Percentiles rank a stretch among this genome's conserved stretches.
Conservation (phyloP, 1,140 invertebrate genomes). For the Anastatus disparis region DNA sequence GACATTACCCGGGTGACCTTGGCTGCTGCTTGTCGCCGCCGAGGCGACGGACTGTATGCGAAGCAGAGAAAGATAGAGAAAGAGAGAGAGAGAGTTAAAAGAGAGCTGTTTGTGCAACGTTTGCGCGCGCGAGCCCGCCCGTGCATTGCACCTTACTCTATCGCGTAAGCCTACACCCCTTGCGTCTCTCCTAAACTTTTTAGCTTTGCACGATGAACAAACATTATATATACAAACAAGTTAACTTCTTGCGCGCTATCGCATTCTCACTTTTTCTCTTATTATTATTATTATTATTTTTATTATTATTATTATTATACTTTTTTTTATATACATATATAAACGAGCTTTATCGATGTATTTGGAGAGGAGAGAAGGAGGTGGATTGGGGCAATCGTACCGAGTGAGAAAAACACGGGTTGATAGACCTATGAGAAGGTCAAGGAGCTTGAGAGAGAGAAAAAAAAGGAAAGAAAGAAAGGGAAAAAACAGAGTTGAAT, state of each 20-base stretch:
- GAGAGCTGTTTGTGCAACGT: conserved; percentile 65
- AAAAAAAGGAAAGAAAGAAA: too few species aligned
- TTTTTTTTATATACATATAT: background rate
- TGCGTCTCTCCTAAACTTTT: too few species aligned
- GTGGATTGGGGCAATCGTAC: background rate
- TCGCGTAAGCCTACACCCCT: conserved; percentile 51
- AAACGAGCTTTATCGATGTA: background rate
- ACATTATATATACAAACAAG: too few species aligned
- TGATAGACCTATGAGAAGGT: conserved; percentile 21
- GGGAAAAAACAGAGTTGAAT: conserved; percentile 23
- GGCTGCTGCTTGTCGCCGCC: conserved; percentile 56
- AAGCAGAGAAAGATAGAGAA: too few species aligned
- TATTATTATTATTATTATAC: background rate
- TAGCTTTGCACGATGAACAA: too few species aligned
- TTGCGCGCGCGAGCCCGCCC: too few species aligned
- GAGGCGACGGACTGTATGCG: conserved; percentile 15
- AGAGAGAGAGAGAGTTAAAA: too few species aligned
- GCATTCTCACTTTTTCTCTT: background rate
- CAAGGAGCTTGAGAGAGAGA: background rate
- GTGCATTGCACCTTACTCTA: conserved; percentile 67
- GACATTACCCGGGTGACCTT: conserved; percentile 68
- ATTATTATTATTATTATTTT: background rate
- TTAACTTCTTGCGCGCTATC: background rate
- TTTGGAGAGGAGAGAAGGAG: background rate
- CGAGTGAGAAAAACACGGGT: conserved; percentile 22